Evolutionary conservation across 2,888 invertebrate genomes (phyloP), one percentile per base, ranked within the genome.

Genomic region (Cryptus armator): DNA sequence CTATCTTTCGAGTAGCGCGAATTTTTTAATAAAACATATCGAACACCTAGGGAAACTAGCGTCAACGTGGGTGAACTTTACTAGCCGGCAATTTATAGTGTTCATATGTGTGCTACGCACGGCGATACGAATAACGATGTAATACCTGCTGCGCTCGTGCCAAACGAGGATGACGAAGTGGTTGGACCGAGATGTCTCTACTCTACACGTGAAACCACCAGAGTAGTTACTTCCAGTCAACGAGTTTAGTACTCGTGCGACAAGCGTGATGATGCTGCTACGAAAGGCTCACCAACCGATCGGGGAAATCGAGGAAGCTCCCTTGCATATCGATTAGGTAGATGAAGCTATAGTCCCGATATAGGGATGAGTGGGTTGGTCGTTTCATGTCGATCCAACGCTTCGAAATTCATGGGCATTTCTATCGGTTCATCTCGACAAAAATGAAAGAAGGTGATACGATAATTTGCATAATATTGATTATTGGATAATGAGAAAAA

Each of bases 311-410:
- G 71, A 72, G 67, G 68, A 79, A 85, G 48, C 81, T 81, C 74
- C 68, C 77, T 75, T 10, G 84, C 78, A 85, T 85, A 85, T 82
- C 71, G 84, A 85, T 85, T 78, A 82, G 75, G 64, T 51, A 68
- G 72, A 68, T 68, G 72, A 67, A 77, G 66, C 72, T 67, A 46
- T 29, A n/a, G n/a, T 19, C 32, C 19, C 37, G 46, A 51, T 62
- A 37, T 32, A 7, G 62, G 29, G 32, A 53, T 37, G 59, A 66
- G 44, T 66, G 32, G 53, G 24, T 43, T 71, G 43, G 14, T 16
- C 43, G 24, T 66, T 81, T 77, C 43, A 4, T 68, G 67, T 62
- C 53, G 48, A 72, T 10, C 29, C 29, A 29, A 9, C 24, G n/a
- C 72, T 51, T 44, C 46, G 19, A 56, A 9, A 53, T 0, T 16